Base-by-base conservation (phyloP, 92 coral and sea anemone species). In the Meandrina meandrites region DNA sequence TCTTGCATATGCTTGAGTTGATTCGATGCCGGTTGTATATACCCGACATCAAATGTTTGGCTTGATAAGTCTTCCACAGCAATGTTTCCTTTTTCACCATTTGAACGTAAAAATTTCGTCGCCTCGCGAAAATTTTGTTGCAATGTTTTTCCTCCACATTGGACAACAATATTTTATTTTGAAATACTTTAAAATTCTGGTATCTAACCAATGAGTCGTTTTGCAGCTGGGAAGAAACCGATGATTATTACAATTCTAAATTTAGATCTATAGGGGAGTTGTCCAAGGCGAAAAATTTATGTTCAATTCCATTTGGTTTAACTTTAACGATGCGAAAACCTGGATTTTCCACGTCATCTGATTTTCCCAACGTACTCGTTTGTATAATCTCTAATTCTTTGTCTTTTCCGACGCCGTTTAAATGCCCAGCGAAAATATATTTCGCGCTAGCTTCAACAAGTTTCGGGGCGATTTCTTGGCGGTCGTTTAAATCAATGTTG, bases 261-360 rank as follows among this genome's bases (percentile, higher is more conserved):
- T 90, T 76, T 77, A 95, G 90, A 79, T 95, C 96, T 17, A 69
- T 62, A 47, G 98, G 98, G 87, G 96, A 87, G 86, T 95, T 90
- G 94, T 87, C 96, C 74, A 90, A 84, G 37, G 81, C 48, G 76
- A 91, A 93, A 81, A 76, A 91, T 51, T 91, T 89, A 87, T 95
- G 96, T 16, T 37, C 56, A 80, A 95, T 81, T 64, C 88, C 78
- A 67, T 93, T 88, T 10, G 84, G 80, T 27, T 80, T 40, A 32
- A 91, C 87, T 89, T 91, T 91, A 57, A 95, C 87, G 30, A 95
- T 54, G 37, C 98, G 96, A 81, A 91, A 93, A 69, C 88, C 91
- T 36, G 64, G 88, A 58, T 57, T 83, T 53, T 89, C 86, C 56
- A 71, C 88, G 9, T 70, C 78, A 18, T 81, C 69, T 50, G 83